Conservation (phyloP, 2,113 vertebrate genomes). For the Ctenodactylus gundi region DNA sequence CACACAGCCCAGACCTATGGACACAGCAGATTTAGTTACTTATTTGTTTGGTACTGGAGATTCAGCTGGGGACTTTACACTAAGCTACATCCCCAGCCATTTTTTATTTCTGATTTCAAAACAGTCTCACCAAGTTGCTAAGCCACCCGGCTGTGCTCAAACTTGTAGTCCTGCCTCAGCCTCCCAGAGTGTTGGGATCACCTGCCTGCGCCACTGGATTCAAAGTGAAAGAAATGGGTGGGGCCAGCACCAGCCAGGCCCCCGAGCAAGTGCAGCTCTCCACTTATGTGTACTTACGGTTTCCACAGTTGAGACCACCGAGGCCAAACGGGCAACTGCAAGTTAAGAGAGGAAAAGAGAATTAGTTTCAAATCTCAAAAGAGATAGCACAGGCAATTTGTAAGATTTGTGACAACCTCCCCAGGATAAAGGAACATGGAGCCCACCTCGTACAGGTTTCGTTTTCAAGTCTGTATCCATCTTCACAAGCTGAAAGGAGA, state of each 20-base stretch:
- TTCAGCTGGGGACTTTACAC: no score
- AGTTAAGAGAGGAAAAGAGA: conserved; percentile 70
- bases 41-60: no score
- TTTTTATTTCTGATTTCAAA: no score
- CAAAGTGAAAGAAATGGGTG: background rate
- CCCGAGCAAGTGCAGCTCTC: background rate
- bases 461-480: conserved; percentile 94
- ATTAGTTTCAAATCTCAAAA: conserved; percentile 57
- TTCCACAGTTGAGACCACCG: conserved; percentile 97
- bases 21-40: no score
- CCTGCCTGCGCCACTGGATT: no score
- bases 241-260: background rate
- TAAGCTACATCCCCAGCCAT: no score
- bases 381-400: background rate
- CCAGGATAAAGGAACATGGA: background rate
- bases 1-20: background rate
- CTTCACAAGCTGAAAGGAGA: conserved; percentile 90
- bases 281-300: conserved; percentile 88
- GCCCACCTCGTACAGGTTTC: conserved; percentile 92
- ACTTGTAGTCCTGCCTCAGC: no score
- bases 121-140: no score
- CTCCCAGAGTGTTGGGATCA: no score
- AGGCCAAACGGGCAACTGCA: conserved; percentile 95
- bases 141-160: no score
- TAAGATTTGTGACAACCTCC: background rate